A percentile compares a stretch with the other conserved stretches of the same genome.
Evolutionary conservation across 1,140 invertebrate genomes (phyloP).

Genomic region (Drosophila nigrodunni): DNA sequence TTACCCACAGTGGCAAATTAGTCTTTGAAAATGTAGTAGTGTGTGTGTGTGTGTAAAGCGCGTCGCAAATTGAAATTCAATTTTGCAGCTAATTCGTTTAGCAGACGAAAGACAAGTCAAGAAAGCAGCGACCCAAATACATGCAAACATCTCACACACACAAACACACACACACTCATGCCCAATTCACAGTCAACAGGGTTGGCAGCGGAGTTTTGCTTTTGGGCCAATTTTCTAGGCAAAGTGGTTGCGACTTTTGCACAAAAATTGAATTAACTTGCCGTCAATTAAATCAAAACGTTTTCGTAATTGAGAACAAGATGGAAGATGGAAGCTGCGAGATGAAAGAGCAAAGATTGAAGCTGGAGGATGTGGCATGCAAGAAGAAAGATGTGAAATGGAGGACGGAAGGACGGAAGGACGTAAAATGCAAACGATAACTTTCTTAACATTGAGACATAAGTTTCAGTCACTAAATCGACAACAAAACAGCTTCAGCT

Average conservation of each 20-base stretch:
- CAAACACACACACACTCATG: neutral
- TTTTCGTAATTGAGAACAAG: conserved; percentile 50
- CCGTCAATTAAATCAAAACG: conserved; percentile 59
- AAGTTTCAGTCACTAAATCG: too few relatives aligned
- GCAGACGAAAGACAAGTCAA: conserved; percentile 5
- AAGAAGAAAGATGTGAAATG: too few relatives aligned
- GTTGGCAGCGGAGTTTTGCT: conserved; percentile 12
- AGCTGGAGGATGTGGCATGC: too few relatives aligned
- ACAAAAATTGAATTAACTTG: conserved; percentile 54
- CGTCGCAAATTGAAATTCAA: conserved; percentile 54
- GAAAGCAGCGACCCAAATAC: conserved; percentile 12
- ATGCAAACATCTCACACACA: neutral
- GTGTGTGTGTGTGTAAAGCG: conserved; percentile 13
- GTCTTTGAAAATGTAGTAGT: conserved; percentile 37
- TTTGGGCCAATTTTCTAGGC: conserved; percentile 6
- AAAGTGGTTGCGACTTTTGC: conserved; percentile 25
- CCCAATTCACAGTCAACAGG: conserved; percentile 1
- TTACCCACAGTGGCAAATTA: conserved; percentile 22
- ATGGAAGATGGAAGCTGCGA: conserved; percentile 25
- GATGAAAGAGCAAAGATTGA: neutral
- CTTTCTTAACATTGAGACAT: too few relatives aligned
- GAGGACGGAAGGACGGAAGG: too few relatives aligned
- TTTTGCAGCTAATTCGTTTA: conserved; percentile 68
- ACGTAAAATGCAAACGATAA: too few relatives aligned
- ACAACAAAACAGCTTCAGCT: too few relatives aligned